Evolutionary conservation across 2,113 vertebrate genomes (phyloP), one percentile per base, ranked within the genome.

Genomic region (Sylvilagus bachmani): DNA sequence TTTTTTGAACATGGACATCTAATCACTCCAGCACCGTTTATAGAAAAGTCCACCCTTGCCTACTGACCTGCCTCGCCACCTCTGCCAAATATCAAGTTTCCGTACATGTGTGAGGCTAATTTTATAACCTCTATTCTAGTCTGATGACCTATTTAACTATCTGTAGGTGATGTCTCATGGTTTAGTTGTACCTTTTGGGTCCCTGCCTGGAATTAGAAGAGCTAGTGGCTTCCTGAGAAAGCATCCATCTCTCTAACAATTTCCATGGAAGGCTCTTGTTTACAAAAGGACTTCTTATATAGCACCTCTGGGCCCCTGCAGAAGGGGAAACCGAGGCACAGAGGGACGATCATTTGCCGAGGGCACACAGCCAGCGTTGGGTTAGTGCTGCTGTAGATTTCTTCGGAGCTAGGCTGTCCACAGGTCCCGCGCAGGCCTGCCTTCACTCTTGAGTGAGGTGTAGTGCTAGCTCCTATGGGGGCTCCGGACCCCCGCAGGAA

Each of bases 51-150:
- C 29, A 49, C 10, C 13, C 62, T 91, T 64, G 16, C 33, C 81
- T 44, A 16, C 29, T 67, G 87, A 69, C 62, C 53, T 44, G 29
- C 6, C 29, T 36, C 61, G 38, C 62, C 31, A n/a, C n/a, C 10
- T 62, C 51, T 49, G 64, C 62, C 77, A 38, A 36, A 49, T 87
- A 85, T 78, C 86, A 73, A 36, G 64, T 82, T 85, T 95, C 85
- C 61, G 66, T 81, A 66, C 33, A 49, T 33, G 64, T 64, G 14
- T 24, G 73, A n/a, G 36, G 86, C 94, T 92, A 58, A 93, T 92
- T 95, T 70, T 90, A 31, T 58, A 73, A 24, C 29, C 64, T 90
- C 92, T 88, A 24, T 88, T 83, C 80, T 86, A 90, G 81, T 51
- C 64, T 62, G 16, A 6, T 12, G n/a, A n/a, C 24, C 71, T 67